phyloP scores from a whole-genome alignment of 2,113 vertebrate species.

The Eira barbara region DNA sequence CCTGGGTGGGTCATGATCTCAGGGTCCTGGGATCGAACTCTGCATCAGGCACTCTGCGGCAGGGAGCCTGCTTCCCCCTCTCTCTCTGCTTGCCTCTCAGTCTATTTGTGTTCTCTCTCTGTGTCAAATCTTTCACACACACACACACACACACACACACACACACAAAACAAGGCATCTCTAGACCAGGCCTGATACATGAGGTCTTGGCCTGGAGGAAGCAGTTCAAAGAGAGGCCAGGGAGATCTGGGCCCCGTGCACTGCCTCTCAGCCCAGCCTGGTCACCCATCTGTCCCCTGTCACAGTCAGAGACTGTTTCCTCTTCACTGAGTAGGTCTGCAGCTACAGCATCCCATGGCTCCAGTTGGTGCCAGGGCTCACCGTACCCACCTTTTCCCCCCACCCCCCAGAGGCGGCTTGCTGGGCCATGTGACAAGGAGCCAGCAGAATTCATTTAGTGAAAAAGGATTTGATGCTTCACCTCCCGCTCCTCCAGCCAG shows the following conservation, averaged over 20 bases:
- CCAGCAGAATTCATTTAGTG: conserved; percentile 41
- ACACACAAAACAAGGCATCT: not conserved
- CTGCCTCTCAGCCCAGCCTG: not conserved
- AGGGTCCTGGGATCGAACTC: too few relatives aligned
- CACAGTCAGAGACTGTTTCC: not conserved
- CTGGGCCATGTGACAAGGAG: conserved; percentile 44
- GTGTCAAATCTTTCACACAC: not conserved
- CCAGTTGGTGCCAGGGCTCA: conserved; percentile 9
- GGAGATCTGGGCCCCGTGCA: not conserved
- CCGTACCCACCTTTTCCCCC: not conserved
- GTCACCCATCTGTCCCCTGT: not conserved
- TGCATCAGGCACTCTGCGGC: too few relatives aligned
- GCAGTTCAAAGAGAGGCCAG: not conserved
- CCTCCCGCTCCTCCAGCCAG: not conserved
- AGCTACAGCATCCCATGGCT: not conserved
- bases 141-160: not conserved
- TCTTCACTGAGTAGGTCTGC: not conserved
- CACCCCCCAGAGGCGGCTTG: not conserved
- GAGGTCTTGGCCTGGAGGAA: not conserved
- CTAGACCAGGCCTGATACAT: not conserved
- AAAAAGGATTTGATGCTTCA: not conserved
- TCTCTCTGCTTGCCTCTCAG: too few relatives aligned
- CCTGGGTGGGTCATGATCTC: too few relatives aligned
- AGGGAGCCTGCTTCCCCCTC: too few relatives aligned
- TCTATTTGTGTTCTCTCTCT: too few relatives aligned